Evolutionary conservation across 2,797 vertebrate genomes (phyloP).

Genomic region (Stomatorhinus walkeri): DNA sequence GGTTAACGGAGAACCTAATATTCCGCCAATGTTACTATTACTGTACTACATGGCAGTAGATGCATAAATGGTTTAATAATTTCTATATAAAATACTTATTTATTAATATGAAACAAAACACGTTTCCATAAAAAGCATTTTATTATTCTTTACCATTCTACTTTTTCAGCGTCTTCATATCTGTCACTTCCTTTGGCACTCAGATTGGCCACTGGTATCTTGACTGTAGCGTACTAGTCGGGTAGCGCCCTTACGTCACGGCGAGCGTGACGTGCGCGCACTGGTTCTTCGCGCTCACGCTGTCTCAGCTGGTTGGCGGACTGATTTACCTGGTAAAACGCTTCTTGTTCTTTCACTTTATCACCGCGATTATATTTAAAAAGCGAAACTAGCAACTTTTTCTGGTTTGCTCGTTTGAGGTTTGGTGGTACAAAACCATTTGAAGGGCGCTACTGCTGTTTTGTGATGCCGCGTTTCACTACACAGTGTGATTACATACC

Average conservation of each 20-base stretch:
- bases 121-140: neutral
- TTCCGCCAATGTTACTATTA: neutral
- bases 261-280: neutral
- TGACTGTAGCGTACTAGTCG: neutral
- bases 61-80: neutral
- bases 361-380: neutral
- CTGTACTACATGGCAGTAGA: neutral
- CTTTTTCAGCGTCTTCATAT: neutral
- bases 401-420: neutral
- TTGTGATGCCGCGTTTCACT: neutral
- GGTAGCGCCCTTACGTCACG: neutral
- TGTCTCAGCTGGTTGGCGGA: neutral
- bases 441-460: neutral
- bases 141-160: neutral
- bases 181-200: neutral
- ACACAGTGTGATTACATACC: neutral
- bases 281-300: neutral
- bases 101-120: neutral
- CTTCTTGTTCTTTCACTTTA: neutral
- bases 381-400: neutral
- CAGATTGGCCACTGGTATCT: neutral
- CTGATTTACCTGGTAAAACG: neutral
- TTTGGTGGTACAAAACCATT: neutral
- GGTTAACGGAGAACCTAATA: neutral
- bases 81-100: neutral